Conservation (phyloP, 2,888 invertebrate genomes). For the Mactromeris polynyma region DNA sequence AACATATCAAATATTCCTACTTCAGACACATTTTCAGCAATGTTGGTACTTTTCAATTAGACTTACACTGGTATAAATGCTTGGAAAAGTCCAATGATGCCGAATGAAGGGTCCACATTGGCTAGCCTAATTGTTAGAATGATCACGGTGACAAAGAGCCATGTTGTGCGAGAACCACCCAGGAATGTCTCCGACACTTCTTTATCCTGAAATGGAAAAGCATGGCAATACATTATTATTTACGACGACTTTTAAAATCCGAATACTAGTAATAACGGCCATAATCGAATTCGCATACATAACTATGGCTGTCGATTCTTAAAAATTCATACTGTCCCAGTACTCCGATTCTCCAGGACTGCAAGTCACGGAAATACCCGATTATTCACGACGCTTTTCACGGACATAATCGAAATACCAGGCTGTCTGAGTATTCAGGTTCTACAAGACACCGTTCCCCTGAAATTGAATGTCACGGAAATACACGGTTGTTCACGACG, state of each 20-base stretch:
- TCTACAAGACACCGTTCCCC: constrained; percentile 86
- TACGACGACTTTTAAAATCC: neutral
- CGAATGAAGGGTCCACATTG: constrained; percentile 93
- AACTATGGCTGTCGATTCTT: too few relatives aligned
- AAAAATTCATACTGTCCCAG: too few relatives aligned
- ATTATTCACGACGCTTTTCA: too few relatives aligned
- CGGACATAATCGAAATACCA: constrained; percentile 94
- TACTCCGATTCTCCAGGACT: too few relatives aligned
- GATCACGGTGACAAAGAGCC: constrained; percentile 94
- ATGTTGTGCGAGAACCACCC: constrained; percentile 93
- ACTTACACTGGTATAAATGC: constrained; percentile 87
- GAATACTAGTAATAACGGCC: too few relatives aligned
- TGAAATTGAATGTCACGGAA: neutral
- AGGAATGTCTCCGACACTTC: constrained; percentile 84
- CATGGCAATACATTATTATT: neutral
- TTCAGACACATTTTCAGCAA: neutral
- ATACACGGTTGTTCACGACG: neutral
- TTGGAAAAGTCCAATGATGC: constrained; percentile 92
- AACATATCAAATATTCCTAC: too few relatives aligned
- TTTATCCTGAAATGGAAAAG: neutral
- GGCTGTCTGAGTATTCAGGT: constrained; percentile 92
- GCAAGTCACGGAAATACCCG: too few relatives aligned
- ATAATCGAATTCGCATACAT: too few relatives aligned
- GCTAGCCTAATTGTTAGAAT: constrained; percentile 92
- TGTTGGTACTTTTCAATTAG: neutral